Conservation (phyloP, 2,888 invertebrate genomes). For the Agrochola macilenta region DNA sequence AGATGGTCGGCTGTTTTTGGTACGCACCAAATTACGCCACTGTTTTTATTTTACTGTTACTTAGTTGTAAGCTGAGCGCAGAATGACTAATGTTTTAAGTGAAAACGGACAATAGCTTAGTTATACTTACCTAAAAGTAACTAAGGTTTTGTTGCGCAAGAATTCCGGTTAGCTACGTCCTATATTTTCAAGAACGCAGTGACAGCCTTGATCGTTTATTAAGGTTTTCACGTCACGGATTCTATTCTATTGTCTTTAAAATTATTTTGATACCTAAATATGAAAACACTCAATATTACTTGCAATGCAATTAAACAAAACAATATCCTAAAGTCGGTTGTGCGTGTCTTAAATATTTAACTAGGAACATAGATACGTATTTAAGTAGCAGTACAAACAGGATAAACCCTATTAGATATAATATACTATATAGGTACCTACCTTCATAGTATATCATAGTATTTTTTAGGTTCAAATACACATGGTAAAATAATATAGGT, state of each 20-base stretch:
- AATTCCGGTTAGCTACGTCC: conserved; percentile 51
- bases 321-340: not conserved
- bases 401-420: not conserved
- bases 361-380: not conserved
- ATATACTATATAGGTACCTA: no score
- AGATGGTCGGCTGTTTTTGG: not conserved
- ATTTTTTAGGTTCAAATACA: not conserved
- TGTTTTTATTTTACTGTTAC: not conserved
- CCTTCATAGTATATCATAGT: not conserved
- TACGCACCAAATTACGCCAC: not conserved
- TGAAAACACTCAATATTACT: not conserved
- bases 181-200: conserved; percentile 58
- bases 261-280: not conserved
- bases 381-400: not conserved
- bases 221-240: conserved; percentile 31
- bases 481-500: not conserved
- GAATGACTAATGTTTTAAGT: no score
- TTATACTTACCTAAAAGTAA: not conserved
- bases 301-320: conserved; percentile 19
- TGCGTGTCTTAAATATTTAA: conserved; percentile 23
- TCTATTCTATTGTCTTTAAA: not conserved
- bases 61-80: no score
- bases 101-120: not conserved
- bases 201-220: conserved; percentile 51
- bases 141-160: conserved; percentile 54